Evolutionary conservation across 2,113 vertebrate genomes (phyloP).

Genomic region (Mustela lutreola): DNA sequence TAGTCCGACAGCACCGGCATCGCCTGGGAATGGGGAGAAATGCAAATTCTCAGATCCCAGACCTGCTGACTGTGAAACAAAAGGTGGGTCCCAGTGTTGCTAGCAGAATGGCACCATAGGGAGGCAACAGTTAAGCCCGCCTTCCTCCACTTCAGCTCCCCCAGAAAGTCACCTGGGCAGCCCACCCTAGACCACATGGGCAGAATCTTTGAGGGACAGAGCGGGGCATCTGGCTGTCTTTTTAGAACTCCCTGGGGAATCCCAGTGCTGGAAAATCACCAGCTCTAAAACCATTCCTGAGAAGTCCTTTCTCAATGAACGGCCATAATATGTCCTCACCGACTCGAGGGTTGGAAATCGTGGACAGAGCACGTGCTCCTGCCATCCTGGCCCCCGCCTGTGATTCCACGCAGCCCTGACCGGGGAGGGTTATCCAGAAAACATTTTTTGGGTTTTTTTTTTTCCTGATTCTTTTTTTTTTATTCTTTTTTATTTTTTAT

Average conservation of each 20-base stretch:
- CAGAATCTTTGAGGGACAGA: neutral
- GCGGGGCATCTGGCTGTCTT: neutral
- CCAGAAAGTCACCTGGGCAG: neutral
- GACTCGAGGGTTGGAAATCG: neutral
- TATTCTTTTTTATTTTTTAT: no score
- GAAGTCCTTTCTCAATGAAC: neutral
- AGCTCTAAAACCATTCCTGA: neutral
- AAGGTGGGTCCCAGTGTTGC: no score
- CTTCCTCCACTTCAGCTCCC: neutral
- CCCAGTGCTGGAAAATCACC: neutral
- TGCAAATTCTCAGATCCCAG: neutral
- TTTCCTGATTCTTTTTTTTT: no score
- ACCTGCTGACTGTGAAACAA: neutral
- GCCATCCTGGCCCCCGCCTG: neutral
- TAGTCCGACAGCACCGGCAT: neutral
- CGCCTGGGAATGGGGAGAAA: neutral
- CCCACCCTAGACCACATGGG: neutral
- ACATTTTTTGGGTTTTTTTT: no score
- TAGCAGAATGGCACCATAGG: neutral
- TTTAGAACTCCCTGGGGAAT: neutral
- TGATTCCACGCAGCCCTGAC: neutral
- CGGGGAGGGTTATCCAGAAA: neutral
- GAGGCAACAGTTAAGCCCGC: neutral
- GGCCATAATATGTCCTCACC: neutral
- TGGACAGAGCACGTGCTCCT: neutral